phyloP scores from a whole-genome alignment of 2,797 vertebrate genomes.

The Platalea minor region DNA sequence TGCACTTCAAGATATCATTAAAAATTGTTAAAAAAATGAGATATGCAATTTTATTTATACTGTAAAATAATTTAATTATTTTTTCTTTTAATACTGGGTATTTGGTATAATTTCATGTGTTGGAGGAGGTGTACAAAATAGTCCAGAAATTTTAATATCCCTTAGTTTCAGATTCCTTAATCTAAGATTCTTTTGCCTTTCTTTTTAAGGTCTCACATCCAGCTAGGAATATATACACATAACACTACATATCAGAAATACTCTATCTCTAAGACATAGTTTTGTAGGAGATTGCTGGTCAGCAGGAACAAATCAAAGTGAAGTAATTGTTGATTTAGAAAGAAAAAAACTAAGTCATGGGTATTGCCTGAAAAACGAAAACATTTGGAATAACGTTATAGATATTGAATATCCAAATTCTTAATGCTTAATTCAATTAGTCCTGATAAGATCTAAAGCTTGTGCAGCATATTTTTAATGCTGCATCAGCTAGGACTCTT shows the following conservation, averaged over 20 bases:
- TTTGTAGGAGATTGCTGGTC: background rate
- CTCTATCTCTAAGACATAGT: background rate
- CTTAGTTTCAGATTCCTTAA: background rate
- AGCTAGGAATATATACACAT: background rate
- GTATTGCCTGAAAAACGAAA: background rate
- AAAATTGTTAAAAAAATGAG: background rate
- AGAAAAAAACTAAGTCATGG: background rate
- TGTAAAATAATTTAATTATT: background rate
- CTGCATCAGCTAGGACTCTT: background rate
- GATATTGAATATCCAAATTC: background rate
- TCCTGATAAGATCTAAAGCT: background rate
- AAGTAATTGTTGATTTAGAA: background rate
- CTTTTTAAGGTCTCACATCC: background rate
- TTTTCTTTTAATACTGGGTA: background rate
- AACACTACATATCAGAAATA: background rate
- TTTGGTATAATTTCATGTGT: background rate
- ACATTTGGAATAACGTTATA: background rate
- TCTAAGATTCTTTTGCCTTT: background rate
- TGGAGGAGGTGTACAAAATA: background rate
- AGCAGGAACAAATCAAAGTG: background rate
- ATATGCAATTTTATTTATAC: background rate
- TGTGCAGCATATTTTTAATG: background rate
- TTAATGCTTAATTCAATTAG: background rate
- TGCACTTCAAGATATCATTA: background rate
- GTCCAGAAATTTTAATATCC: background rate